Evolutionary conservation across 2,797 vertebrate genomes (phyloP), one percentile per base, ranked within the genome.

Genomic region (Crypturellus tataupa): DNA sequence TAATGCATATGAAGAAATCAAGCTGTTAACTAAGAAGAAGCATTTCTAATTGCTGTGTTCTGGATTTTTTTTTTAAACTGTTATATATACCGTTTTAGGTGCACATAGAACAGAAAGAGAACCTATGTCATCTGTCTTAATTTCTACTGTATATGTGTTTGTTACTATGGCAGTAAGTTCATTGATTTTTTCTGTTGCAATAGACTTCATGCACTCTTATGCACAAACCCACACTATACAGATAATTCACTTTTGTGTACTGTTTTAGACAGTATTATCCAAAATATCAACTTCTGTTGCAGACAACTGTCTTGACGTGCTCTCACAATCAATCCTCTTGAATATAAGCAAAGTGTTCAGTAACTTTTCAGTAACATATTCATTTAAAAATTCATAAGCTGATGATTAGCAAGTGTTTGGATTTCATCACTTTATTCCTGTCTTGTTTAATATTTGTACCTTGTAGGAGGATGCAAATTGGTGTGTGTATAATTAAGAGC

Each of bases 51-150:
- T 40, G 12, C 1, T 62, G 62, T 40, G 60, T 3, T 91, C 23
- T 47, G 9, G 18, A 37, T 20, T 24, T 81, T 59, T 59, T 37
- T 37, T 3, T 3, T 10, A 17, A 56, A 58, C 6, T 1, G 0
- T 19, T 71, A 33, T 23, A 46, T 31, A 7, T 5, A 72, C 31
- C 4, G 24, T 40, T 18, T 5, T 14, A 53, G 4, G 7, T 8
- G 2, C 7, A 90, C 11, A 67, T 81, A 71, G 55, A 85, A 75
- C 8, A 70, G 10, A 58, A 75, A 47, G 7, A 63, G 47, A 67
- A 58, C 35, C 7, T 44, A 7, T n/a, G 0, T 9, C 31, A 29
- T 19, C 33, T 39, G 3, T 69, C 5, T 39, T 47, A 65, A 63
- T 65, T 86, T 83, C 19, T n/a, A 73, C 33, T 35, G 16, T 40